These are phyloP conservation scores for Triplophysa rosa DNA, from an alignment of 2,113 vertebrate genomes.

Conservation along the genomic window DNA sequence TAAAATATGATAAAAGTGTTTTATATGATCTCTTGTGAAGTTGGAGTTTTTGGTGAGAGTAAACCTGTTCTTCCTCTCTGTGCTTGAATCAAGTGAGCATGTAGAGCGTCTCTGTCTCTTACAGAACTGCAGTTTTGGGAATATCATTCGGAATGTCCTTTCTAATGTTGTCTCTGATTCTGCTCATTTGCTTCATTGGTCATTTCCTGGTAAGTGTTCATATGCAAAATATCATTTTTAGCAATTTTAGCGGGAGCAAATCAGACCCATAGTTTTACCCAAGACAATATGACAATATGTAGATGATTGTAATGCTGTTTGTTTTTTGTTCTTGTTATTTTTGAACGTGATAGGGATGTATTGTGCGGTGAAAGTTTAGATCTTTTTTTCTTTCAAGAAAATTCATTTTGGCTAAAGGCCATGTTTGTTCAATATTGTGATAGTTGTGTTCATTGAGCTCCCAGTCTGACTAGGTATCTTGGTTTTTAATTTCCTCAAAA, in stretches of 20 bases:
- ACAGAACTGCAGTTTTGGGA: slow-evolving; percentile 85
- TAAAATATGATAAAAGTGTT: too few species aligned
- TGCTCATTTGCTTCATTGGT: slow-evolving; percentile 92
- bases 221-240: not conserved
- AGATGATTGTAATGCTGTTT: too few species aligned
- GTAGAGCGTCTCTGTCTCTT: slow-evolving; percentile 34
- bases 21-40: too few species aligned
- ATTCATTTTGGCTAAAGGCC: not conserved
- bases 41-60: too few species aligned
- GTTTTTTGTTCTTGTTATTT: too few species aligned
- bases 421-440: not conserved
- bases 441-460: not conserved
- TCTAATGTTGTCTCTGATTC: slow-evolving; percentile 86
- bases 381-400: too few species aligned
- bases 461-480: not conserved
- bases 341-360: too few species aligned
- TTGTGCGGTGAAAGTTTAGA: too few species aligned
- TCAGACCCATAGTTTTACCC: too few species aligned
- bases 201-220: slow-evolving; percentile 86
- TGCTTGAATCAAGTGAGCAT: not conserved
- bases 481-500: too few species aligned
- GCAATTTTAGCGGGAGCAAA: too few species aligned
- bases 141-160: slow-evolving; percentile 91
- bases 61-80: slow-evolving; percentile 11
- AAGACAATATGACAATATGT: too few species aligned